A percentile compares a stretch with the other conserved stretches of the same genome.
Conservation (phyloP, 1,140 invertebrate species). For the Laodelphax striatellus region DNA sequence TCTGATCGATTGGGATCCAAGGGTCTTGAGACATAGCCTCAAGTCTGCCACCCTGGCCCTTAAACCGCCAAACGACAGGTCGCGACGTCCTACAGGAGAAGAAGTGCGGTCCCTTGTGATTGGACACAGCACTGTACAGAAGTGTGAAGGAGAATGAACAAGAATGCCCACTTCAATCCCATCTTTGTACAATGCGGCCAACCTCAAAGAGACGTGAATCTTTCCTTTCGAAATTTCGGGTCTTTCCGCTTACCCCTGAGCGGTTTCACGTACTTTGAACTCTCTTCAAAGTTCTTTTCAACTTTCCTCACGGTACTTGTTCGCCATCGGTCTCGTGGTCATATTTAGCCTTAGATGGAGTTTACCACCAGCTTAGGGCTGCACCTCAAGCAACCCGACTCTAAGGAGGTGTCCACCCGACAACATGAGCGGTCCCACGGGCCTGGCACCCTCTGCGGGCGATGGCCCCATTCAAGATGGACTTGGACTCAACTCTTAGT, state of each 20-base stretch:
- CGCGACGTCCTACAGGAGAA: conserved; percentile 23
- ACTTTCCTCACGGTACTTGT: conserved; percentile 87
- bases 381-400: conserved; percentile 77
- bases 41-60: conserved; percentile 25
- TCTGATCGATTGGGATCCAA: conserved; percentile 17
- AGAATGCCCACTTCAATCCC: background rate
- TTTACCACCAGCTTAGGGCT: conserved; percentile 47
- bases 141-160: conserved; percentile 5
- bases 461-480: conserved; percentile 52
- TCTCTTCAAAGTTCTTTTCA: conserved; percentile 83
- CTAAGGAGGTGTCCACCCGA: conserved; percentile 46
- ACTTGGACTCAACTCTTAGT: conserved; percentile 58
- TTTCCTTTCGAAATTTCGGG: conserved; percentile 20
- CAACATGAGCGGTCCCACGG: conserved; percentile 40
- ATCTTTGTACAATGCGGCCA: conserved; percentile 38
- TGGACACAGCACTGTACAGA: background rate
- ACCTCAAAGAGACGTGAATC: conserved; percentile 9
- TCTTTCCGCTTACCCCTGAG: conserved; percentile 51
- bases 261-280: conserved; percentile 77
- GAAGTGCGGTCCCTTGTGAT: conserved; percentile 8
- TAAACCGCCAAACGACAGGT: too few relatives aligned
- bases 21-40: conserved; percentile 13
- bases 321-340: conserved; percentile 71
- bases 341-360: conserved; percentile 81
- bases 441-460: conserved; percentile 60